phyloP scores from a whole-genome alignment of 2,797 vertebrate genomes.

The Babyrousa celebensis region DNA sequence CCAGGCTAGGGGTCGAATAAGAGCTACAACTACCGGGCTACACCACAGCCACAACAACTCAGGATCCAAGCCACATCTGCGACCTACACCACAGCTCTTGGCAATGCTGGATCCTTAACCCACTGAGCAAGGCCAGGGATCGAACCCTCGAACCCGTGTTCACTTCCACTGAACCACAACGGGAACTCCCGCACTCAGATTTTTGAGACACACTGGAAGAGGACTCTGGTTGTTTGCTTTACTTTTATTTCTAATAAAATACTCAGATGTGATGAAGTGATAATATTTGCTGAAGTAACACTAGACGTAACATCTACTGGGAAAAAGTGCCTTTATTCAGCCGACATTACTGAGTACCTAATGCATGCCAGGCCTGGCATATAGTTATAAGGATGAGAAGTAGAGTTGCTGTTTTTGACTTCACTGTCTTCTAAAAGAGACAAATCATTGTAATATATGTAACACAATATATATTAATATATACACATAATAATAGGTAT shows the following conservation, averaged over 20 bases:
- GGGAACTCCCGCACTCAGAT: not conserved
- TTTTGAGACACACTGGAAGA: not conserved
- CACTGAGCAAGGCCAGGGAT: too few relatives aligned
- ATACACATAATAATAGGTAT: not conserved
- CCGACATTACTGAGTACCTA: not conserved
- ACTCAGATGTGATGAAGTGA: not conserved
- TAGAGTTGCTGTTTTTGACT: not conserved
- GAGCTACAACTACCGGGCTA: too few relatives aligned
- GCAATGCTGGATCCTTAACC: too few relatives aligned
- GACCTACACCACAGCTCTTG: too few relatives aligned
- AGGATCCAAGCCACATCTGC: too few relatives aligned
- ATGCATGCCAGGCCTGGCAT: not conserved
- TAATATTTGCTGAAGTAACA: not conserved
- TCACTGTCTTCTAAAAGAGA: not conserved
- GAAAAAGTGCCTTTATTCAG: not conserved
- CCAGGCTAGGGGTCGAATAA: too few relatives aligned
- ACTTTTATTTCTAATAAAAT: slow-evolving; percentile 18
- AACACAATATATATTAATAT: not conserved
- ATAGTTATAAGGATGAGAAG: not conserved
- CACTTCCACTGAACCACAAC: too few relatives aligned
- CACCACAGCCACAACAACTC: too few relatives aligned
- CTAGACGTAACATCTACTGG: not conserved
- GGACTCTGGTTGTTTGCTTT: not conserved
- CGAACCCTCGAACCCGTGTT: too few relatives aligned
- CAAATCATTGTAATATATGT: not conserved